Conservation (phyloP, 2,888 invertebrate species). For the Elaeidobius kamerunicus region DNA sequence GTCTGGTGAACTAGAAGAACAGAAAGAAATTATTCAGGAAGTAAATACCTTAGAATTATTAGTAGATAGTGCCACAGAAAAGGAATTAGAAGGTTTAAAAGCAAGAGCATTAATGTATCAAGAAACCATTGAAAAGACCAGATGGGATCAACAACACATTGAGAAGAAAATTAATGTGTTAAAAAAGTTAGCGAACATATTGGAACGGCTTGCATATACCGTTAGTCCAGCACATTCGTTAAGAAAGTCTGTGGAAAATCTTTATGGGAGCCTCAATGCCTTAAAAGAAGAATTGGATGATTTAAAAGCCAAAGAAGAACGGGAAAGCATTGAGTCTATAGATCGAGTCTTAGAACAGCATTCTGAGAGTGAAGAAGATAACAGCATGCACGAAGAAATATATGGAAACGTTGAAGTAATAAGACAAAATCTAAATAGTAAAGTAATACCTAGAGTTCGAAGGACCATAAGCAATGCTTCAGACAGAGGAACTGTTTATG, state of each 20-base stretch:
- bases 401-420: conserved; percentile 23
- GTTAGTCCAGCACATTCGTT: conserved; percentile 1
- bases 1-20: conserved; percentile 14
- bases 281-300: conserved; percentile 2
- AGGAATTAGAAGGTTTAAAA: conserved; percentile 7
- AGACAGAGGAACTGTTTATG: conserved; percentile 16
- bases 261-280: conserved; percentile 10
- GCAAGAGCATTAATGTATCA: conserved; percentile 6
- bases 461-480: neutral
- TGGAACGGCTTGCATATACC: conserved; percentile 4
- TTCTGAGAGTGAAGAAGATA: neutral
- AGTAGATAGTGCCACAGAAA: conserved; percentile 10
- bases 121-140: conserved; percentile 8
- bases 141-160: conserved; percentile 3
- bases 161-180: conserved; percentile 5
- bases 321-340: conserved; percentile 1
- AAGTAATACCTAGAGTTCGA: neutral
- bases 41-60: conserved; percentile 12
- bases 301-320: conserved; percentile 1
- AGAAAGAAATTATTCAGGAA: conserved; percentile 10
- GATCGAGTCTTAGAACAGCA: conserved; percentile 2
- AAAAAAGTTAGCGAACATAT: neutral
- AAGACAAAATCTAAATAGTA: neutral
- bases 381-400: conserved; percentile 7
- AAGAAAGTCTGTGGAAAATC: conserved; percentile 6